A percentile compares a stretch with the other conserved stretches of the same genome.
phyloP scores from a whole-genome alignment of 2,888 invertebrate species.

The Dynastes hyllus region DNA sequence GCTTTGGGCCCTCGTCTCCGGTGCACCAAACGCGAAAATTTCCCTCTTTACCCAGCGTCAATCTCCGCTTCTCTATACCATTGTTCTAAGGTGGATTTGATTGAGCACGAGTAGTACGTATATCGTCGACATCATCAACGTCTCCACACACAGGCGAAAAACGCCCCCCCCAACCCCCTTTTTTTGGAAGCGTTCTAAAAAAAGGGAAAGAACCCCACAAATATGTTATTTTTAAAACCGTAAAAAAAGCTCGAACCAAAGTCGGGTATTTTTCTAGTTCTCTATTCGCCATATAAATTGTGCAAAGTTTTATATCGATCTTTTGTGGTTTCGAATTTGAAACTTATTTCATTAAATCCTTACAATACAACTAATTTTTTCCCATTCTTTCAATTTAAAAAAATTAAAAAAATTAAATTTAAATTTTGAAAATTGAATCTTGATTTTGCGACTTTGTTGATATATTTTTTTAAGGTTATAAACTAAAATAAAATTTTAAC shows the following conservation, averaged over 20 bases:
- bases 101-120: neutral
- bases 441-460: no score
- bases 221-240: slow-evolving; percentile 77
- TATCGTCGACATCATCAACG: neutral
- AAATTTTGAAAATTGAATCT: no score
- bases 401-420: no score
- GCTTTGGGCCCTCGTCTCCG: slow-evolving; percentile 11
- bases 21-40: neutral
- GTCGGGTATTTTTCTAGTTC: no score
- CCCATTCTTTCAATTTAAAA: no score
- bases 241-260: slow-evolving; percentile 79
- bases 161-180: no score
- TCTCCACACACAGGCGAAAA: neutral
- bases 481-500: no score
- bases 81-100: neutral
- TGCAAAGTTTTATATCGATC: neutral
- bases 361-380: no score
- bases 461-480: no score
- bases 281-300: slow-evolving; percentile 5
- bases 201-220: no score
- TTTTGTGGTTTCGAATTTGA: neutral
- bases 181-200: slow-evolving; percentile 15
- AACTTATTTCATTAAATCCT: no score
- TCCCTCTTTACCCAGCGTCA: no score
- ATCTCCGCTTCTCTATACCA: neutral